Base-by-base conservation (phyloP, 2,113 vertebrate species). In the Brachyistius frenatus region DNA sequence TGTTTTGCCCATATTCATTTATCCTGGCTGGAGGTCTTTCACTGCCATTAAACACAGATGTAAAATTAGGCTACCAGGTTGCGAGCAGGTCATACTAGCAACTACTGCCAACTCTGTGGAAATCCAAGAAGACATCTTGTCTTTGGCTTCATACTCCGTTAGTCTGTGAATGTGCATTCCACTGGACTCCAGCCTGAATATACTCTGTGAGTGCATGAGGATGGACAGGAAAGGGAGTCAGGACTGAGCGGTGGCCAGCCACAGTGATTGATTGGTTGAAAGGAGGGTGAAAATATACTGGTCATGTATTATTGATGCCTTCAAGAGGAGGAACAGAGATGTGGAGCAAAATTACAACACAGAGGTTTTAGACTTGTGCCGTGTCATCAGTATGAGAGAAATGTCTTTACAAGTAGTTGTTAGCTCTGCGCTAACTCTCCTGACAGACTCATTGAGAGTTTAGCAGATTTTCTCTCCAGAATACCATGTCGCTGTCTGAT, bases 261-360 rank as follows among this genome's bases (percentile, higher is more conserved):
- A 30, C 49, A 67, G 75, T 88, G 86, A 93, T 91, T 90, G 89
- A 93, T 91, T 83, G 70, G 78, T 66, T 88, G 54, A 63, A 31
- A 86, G 62, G 73, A 87, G 64, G 87, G 81, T 78, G 84, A 89
- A 91, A 91, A 91, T 93, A 87, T 77, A 80, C 69, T 16, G 8
- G 23, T 36, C 76, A 87, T 92, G 41, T 88, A 92, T 91, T 88
- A 92, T 92, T 91, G 68, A 93, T 89, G 75, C 70, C 69, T 75
- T 11, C 30, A 64, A 76, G 54, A 73, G 66, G 65, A 80, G 71
- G 52, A 76, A 49, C 35, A 67, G 61, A 68, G 64, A 86, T 50
- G 44, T 79, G 55, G 55, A 63, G 66, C 60, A 68, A 66, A 82
- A 87, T 79, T 76, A 76, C 57, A 70, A 53, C 7, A 23, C 67